phyloP scores from a whole-genome alignment of 2,797 vertebrate genomes.

The Microctenopoma lineatum region DNA sequence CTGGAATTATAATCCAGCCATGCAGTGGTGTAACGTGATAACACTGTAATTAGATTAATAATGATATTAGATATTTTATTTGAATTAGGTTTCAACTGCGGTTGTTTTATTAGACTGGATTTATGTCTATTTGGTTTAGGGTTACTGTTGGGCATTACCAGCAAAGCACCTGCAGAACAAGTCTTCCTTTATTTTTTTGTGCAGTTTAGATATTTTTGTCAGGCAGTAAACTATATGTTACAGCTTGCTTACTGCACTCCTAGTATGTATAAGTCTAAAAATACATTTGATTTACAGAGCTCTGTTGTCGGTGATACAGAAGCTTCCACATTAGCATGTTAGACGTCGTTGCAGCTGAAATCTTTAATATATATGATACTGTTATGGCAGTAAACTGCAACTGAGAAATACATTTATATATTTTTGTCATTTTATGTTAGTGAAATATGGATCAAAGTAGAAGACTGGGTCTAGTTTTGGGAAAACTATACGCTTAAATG shows the following conservation, averaged over 20 bases:
- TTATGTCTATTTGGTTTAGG: not conserved
- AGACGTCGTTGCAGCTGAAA: not conserved
- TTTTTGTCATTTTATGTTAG: not conserved
- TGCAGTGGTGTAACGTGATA: not conserved
- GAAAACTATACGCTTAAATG: not conserved
- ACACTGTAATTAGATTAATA: constrained; percentile 18
- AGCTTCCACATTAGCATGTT: constrained; percentile 4
- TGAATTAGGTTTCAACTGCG: constrained; percentile 21
- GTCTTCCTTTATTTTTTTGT: too few relatives aligned
- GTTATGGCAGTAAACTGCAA: constrained; percentile 8
- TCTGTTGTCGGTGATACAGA: too few relatives aligned
- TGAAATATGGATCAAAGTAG: not conserved
- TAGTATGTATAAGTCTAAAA: not conserved
- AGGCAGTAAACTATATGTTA: not conserved
- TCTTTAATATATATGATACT: constrained; percentile 3
- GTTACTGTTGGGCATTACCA: not conserved
- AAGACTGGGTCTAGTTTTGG: not conserved
- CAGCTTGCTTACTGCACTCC: not conserved
- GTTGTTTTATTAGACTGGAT: constrained; percentile 1
- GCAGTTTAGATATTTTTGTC: too few relatives aligned
- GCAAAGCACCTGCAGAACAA: not conserved
- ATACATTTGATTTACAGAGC: not conserved
- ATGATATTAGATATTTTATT: constrained; percentile 3
- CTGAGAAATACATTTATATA: too few relatives aligned
- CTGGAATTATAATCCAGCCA: constrained; percentile 13